Conservation (phyloP, 1,140 invertebrate species). For the Drosophila kikkawai region DNA sequence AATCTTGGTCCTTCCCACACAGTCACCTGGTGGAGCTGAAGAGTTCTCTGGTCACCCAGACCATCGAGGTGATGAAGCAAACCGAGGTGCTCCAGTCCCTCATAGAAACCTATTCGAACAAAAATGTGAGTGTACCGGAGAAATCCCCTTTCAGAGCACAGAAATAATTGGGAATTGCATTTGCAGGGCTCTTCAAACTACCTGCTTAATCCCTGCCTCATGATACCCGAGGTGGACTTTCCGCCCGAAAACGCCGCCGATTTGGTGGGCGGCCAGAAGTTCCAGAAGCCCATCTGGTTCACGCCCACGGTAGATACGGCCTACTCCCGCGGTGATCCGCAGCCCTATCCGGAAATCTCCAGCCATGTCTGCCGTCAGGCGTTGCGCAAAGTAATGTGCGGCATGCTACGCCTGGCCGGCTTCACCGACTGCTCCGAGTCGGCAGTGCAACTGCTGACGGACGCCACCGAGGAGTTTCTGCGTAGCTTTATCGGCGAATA, state of each 20-base stretch:
- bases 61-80: slow-evolving; percentile 84
- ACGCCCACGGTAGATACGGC: slow-evolving; percentile 70
- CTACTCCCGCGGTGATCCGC: slow-evolving; percentile 71
- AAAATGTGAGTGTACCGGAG: slow-evolving; percentile 64
- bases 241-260: slow-evolving; percentile 81
- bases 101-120: slow-evolving; percentile 83
- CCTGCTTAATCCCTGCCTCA: slow-evolving; percentile 80
- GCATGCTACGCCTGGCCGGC: slow-evolving; percentile 74
- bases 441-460: slow-evolving; percentile 69
- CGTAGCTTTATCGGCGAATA: slow-evolving; percentile 66
- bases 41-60: slow-evolving; percentile 80
- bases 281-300: slow-evolving; percentile 84
- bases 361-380: slow-evolving; percentile 52
- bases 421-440: slow-evolving; percentile 82
- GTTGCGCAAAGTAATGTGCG: slow-evolving; percentile 77
- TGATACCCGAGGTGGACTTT: slow-evolving; percentile 84
- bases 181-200: slow-evolving; percentile 76
- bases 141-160: too few relatives aligned
- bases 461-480: slow-evolving; percentile 77
- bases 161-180: not conserved
- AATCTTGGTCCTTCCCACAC: not conserved
- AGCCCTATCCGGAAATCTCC: slow-evolving; percentile 66
- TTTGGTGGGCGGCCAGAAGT: slow-evolving; percentile 74
- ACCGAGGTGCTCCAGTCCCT: slow-evolving; percentile 82
- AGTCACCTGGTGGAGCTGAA: slow-evolving; percentile 65